Conservation (phyloP, 1,140 invertebrate genomes). For the Popillia japonica region DNA sequence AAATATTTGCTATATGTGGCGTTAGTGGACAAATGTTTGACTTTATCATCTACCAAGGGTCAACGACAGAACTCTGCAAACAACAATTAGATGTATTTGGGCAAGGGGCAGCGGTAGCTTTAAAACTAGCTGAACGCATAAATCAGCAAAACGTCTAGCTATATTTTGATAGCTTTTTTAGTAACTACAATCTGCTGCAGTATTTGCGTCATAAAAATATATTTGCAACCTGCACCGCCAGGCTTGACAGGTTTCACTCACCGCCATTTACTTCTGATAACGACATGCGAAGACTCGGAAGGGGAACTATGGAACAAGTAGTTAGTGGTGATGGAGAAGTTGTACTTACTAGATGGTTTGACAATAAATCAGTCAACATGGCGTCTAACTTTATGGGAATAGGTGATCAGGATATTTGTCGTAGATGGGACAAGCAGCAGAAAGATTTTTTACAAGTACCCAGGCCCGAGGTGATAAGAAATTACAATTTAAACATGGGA, state of each 20-base stretch:
- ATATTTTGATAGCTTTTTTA: slow-evolving; percentile 44
- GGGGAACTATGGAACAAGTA: not conserved
- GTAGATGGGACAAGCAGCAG: slow-evolving; percentile 38
- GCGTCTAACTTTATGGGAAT: slow-evolving; percentile 42
- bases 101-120: slow-evolving; percentile 18
- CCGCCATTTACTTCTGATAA: not conserved
- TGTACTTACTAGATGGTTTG: slow-evolving; percentile 38
- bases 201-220: slow-evolving; percentile 36
- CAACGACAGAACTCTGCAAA: slow-evolving; percentile 25
- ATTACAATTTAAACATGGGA: slow-evolving; percentile 39
- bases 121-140: slow-evolving; percentile 40
- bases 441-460: slow-evolving; percentile 24
- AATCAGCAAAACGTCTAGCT: not conserved
- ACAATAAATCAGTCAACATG: slow-evolving; percentile 40
- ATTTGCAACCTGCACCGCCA: slow-evolving; percentile 31
- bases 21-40: slow-evolving; percentile 10
- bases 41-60: slow-evolving; percentile 40
- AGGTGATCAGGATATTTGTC: slow-evolving; percentile 21
- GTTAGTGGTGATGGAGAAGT: slow-evolving; percentile 28
- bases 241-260: not conserved
- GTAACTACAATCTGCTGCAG: slow-evolving; percentile 42
- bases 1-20: too few species aligned
- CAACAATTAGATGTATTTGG: not conserved
- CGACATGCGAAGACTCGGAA: too few species aligned
- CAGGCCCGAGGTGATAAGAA: slow-evolving; percentile 39